A percentile compares a stretch with the other conserved stretches of the same genome.
Conservation (phyloP, 2,888 invertebrate species). For the Cosmia pyralina region DNA sequence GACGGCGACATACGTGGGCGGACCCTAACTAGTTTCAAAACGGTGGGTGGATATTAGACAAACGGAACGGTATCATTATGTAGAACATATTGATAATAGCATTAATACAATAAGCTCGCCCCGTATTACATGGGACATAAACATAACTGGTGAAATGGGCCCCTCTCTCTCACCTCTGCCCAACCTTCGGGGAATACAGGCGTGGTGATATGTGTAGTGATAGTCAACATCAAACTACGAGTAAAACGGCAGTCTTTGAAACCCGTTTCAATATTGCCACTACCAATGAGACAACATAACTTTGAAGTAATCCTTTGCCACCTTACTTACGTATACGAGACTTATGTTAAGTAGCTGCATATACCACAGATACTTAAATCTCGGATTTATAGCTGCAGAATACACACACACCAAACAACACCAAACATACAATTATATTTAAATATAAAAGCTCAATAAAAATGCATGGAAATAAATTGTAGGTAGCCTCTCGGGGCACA, state of each 20-base stretch:
- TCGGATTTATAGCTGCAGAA: neutral
- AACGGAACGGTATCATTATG: neutral
- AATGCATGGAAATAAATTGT: slow-evolving; percentile 32
- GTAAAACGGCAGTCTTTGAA: neutral
- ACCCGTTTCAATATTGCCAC: neutral
- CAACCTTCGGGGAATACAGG: neutral
- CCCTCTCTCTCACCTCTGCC: too few relatives aligned
- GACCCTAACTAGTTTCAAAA: slow-evolving; percentile 10
- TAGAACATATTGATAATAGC: slow-evolving; percentile 1
- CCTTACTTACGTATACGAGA: too few relatives aligned
- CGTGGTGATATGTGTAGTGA: neutral
- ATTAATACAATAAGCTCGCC: neutral
- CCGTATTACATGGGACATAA: neutral
- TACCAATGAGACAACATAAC: neutral
- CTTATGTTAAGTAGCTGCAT: neutral
- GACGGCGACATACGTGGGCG: neutral
- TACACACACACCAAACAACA: too few relatives aligned
- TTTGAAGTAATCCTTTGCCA: neutral
- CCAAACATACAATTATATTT: too few relatives aligned
- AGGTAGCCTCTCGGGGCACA: slow-evolving; percentile 22
- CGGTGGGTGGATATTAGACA: slow-evolving; percentile 12
- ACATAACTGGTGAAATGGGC: too few relatives aligned
- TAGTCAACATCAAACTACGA: neutral
- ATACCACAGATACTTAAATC: neutral
- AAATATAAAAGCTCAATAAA: slow-evolving; percentile 3